Evolutionary conservation across 2,888 invertebrate species (phyloP).

Genomic region (Melinaea marsaeus): DNA sequence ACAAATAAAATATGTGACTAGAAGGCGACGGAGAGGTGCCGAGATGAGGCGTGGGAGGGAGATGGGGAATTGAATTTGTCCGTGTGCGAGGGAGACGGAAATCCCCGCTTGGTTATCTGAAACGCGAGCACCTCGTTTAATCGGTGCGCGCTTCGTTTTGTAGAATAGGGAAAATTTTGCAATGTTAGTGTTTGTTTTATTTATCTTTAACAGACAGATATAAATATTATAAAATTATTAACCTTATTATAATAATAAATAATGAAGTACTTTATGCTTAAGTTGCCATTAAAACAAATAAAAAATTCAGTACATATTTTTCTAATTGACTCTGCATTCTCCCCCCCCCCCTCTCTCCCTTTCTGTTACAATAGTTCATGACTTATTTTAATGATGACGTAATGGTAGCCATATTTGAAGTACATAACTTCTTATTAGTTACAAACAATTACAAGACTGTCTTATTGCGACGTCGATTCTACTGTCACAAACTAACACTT

Average conservation of each 20-base stretch:
- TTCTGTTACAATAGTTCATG: no score
- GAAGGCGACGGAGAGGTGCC: conserved; percentile 75
- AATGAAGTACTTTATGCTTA: no score
- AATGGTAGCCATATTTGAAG: no score
- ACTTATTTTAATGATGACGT: no score
- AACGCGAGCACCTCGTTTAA: conserved; percentile 78
- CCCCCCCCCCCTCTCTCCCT: no score
- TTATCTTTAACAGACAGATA: conserved; percentile 16
- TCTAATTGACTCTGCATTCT: no score
- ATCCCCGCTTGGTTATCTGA: conserved; percentile 67
- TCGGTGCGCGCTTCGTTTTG: conserved; percentile 75
- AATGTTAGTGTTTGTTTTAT: conserved; percentile 39
- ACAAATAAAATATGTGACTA: conserved; percentile 78
- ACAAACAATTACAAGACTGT: conserved; percentile 58
- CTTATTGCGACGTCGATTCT: conserved; percentile 56
- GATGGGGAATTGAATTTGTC: conserved; percentile 37
- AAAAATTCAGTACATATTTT: no score
- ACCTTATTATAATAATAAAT: conserved; percentile 32
- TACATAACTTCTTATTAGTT: conserved; percentile 15
- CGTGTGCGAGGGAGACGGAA: conserved; percentile 47
- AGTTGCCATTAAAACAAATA: no score
- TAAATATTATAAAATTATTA: conserved; percentile 56
- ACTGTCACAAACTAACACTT: conserved; percentile 49
- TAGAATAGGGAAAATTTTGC: conserved; percentile 70
- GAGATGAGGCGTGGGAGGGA: conserved; percentile 65